Base-by-base conservation (phyloP, 1,140 invertebrate genomes). In the Habropoda laboriosa region DNA sequence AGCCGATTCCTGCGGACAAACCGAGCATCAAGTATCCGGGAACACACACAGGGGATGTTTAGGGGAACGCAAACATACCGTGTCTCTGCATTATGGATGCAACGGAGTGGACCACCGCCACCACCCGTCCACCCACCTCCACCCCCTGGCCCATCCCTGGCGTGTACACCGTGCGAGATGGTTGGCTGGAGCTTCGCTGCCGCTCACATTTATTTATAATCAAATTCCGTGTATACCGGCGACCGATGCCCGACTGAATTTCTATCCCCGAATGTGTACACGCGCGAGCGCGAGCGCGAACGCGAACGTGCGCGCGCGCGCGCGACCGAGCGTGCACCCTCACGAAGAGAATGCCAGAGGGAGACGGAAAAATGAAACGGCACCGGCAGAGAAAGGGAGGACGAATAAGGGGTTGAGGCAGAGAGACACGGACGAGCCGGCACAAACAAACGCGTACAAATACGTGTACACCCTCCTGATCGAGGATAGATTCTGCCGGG, bases 171-270 rank as follows among this genome's bases (percentile, higher is more conserved):
- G 81, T 80, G 72, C 75, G 80, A 83, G 87, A 81, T 86, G 83
- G 86, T 76, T 81, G 86, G 72, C 83, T 75, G 79, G 66, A 72
- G 77, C 58, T 85, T 58, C 84, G 80, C 74, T 79, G 80, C 87
- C 87, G 85, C 86, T 87, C 86, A 88, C 90, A 92, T 92, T 92
- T 92, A 93, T 93, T 92, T 93, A 93, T 93, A 93, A 93, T 93
- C 91, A 92, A 92, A 93, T 93, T 93, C 89, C 89, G 89, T 91
- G 90, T 92, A 91, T 91, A 91, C 90, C 85, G 73, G 83, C 83
- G 84, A 87, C 87, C 86, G 85, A 83, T 88, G 87, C 86, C 83
- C 88, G 85, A 87, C 89, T 90, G 90, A 92, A 92, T 91, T 90
- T 92, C 91, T 92, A 92, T 88, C 78, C 45, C 64, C 72, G 80